A percentile compares a stretch with the other conserved stretches of the same genome.
Conservation (phyloP, 2,888 invertebrate genomes). For the Polydrusus pterygomalis region DNA sequence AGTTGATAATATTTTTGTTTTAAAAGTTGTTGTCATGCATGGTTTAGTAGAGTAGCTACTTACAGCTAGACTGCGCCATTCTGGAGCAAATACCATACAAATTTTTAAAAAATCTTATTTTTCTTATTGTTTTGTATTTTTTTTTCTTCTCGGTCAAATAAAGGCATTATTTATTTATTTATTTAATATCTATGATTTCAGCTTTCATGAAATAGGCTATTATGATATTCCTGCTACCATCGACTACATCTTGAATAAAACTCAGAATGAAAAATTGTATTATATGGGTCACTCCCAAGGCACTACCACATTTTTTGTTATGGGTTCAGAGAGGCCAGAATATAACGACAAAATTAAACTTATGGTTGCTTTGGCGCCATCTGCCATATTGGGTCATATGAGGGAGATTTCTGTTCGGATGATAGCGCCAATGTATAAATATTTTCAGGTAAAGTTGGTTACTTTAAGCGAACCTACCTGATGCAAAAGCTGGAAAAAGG, state of each 20-base stretch:
- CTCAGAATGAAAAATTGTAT: conserved; percentile 77
- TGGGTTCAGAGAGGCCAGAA: conserved; percentile 77
- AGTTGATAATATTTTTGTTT: no score
- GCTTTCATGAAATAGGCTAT: conserved; percentile 88
- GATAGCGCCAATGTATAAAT: conserved; percentile 34
- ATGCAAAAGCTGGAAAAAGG: no score
- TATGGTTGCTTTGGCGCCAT: conserved; percentile 49
- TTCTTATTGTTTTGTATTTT: no score
- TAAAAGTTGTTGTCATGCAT: no score
- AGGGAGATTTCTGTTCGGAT: conserved; percentile 34
- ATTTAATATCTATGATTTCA: conserved; percentile 64
- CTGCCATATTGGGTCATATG: conserved; percentile 38
- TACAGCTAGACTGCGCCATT: no score
- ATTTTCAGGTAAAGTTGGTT: conserved; percentile 53
- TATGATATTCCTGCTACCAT: conserved; percentile 88
- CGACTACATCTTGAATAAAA: conserved; percentile 78
- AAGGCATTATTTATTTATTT: no score
- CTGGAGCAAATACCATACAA: no score
- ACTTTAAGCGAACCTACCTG: background rate
- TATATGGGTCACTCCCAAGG: conserved; percentile 90
- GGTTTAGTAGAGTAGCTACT: no score
- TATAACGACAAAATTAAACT: conserved; percentile 78
- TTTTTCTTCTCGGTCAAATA: no score
- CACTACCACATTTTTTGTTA: conserved; percentile 79
- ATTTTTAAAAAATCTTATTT: no score